Base-by-base conservation (phyloP, 2,888 invertebrate genomes). In the Dilophus febrilis region DNA sequence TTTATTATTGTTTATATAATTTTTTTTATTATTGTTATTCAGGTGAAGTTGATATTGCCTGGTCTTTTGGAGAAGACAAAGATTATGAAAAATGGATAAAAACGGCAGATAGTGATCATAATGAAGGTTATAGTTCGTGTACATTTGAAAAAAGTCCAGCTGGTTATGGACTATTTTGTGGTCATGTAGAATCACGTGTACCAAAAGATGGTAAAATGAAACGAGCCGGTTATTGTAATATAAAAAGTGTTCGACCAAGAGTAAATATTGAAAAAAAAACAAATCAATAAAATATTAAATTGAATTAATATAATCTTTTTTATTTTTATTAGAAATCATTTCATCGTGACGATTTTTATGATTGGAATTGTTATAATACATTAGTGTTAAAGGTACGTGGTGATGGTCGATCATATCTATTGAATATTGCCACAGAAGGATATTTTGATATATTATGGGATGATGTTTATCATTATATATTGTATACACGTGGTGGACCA, bases 401-500 rank as follows among this genome's bases (percentile, higher is more conserved):
- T 1, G 98, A 98, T 64, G 98, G 98, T 3, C 70, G 98, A 41
- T 74, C 77, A 2, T 98, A 97, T 60, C 64, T 84, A 48, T 57
- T 98, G 22, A 85, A 86, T 59, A 62, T 97, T 38, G 70, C 76
- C 36, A 70, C 74, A 0, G 75, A 77, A 50, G 84, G 82, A 3
- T 72, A 72, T 49, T 82, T 72, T 52, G 95, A 97, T 58, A 61
- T 91, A 22, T 69, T 72, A n/a, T 91, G 87, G 87, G 79, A 87
- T 57, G 90, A 94, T 59, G 70, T 82, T 13, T 90, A 80, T 57
- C 76, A 80, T 51, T 95, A 80, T 60, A 74, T 81, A 0, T 63
- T 98, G 4, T 88, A 77, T 56, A 98, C 98, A 0, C 74, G 94
- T 61, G 98, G 98, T 30, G 95, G 97, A 0, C 98, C 98, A 1